Evolutionary conservation across 2,113 vertebrate genomes (phyloP).

Genomic region (Megalops atlanticus): DNA sequence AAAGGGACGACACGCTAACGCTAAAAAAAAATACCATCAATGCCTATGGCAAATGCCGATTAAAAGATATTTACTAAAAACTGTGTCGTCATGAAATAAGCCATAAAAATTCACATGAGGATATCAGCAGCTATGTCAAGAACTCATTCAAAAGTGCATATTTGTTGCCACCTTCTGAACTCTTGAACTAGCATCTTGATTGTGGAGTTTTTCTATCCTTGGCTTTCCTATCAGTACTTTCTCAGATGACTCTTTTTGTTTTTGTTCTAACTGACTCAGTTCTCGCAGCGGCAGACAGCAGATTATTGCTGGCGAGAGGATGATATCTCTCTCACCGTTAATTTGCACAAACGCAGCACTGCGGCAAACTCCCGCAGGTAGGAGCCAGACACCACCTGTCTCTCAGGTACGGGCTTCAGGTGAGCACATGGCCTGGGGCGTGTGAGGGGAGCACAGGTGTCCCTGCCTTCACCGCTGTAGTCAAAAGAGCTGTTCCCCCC

Average conservation of each 20-base stretch:
- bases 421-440: not conserved
- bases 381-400: not conserved
- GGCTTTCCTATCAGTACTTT: not conserved
- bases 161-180: not conserved
- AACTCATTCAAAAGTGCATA: not conserved
- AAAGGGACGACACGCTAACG: not conserved
- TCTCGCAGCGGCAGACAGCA: not conserved
- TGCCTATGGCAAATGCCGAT: not conserved
- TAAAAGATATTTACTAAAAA: not conserved
- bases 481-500: not conserved
- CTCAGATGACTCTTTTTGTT: not conserved
- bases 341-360: not conserved
- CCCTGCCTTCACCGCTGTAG: not conserved
- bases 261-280: not conserved
- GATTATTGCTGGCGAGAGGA: not conserved
- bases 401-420: not conserved
- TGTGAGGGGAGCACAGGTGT: not conserved
- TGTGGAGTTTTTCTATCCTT: no score
- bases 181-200: not conserved
- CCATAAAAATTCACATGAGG: not conserved
- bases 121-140: not conserved
- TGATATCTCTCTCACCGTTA: not conserved
- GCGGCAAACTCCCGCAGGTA: not conserved
- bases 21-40: not conserved
- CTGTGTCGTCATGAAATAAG: not conserved